These are phyloP conservation scores for Heliconius eleuchia DNA, from an alignment of 1,140 invertebrate genomes.

Conservation along the genomic window DNA sequence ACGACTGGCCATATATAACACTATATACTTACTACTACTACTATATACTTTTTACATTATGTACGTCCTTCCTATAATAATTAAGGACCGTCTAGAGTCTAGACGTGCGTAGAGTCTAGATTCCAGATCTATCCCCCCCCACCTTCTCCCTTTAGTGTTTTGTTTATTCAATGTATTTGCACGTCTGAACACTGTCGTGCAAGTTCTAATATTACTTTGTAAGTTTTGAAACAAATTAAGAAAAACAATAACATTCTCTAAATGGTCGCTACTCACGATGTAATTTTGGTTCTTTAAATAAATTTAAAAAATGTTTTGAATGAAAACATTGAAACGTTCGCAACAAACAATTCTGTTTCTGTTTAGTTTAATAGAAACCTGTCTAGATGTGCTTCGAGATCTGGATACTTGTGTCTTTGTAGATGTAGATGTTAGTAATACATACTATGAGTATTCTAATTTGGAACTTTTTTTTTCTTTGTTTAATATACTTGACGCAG, in stretches of 20 bases:
- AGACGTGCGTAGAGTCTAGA: constrained; percentile 17
- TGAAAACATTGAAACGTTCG: background rate
- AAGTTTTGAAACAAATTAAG: background rate
- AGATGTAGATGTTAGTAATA: no score
- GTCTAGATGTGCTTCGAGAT: background rate
- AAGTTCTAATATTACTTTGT: background rate
- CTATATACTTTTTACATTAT: background rate
- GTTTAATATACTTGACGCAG: no score
- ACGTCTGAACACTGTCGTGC: constrained; percentile 16
- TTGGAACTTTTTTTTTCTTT: no score
- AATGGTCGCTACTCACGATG: background rate
- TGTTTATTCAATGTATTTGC: constrained; percentile 2
- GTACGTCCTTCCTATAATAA: background rate
- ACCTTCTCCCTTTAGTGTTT: constrained; percentile 20
- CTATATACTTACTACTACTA: no score
- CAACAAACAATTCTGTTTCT: background rate
- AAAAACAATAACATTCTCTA: background rate
- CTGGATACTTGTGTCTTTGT: no score
- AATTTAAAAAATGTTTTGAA: background rate
- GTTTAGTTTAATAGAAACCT: background rate
- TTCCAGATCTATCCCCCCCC: constrained; percentile 17
- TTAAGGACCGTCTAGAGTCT: constrained; percentile 12
- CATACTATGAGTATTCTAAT: no score
- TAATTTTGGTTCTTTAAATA: background rate
- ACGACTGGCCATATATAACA: no score